These are phyloP conservation scores for Drosophila lacicola DNA, from an alignment of 2,888 invertebrate species.

Conservation along the genomic window DNA sequence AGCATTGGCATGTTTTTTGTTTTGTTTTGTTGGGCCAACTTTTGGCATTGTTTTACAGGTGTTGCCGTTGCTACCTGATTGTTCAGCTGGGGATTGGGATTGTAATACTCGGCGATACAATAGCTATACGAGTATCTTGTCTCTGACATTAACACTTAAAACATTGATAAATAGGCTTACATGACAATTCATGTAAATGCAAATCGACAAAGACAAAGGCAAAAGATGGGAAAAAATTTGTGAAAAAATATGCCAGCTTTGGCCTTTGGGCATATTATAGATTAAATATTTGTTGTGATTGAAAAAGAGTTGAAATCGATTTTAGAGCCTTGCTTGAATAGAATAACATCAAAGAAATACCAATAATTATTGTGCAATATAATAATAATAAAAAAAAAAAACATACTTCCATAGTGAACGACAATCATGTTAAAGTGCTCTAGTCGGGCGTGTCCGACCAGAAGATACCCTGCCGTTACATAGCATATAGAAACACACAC, in stretches of 20 bases:
- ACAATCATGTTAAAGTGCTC: too few species aligned
- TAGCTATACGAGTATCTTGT: slow-evolving; percentile 16
- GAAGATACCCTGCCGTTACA: too few species aligned
- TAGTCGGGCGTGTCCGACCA: too few species aligned
- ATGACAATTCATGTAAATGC: slow-evolving; percentile 37
- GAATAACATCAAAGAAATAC: slow-evolving; percentile 14
- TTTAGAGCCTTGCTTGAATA: slow-evolving; percentile 18
- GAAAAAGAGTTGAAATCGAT: slow-evolving; percentile 20
- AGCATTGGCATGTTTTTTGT: slow-evolving; percentile 33
- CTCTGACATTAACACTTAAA: slow-evolving; percentile 28
- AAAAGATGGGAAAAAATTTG: neutral
- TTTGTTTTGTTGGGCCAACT: slow-evolving; percentile 35
- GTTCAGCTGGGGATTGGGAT: slow-evolving; percentile 14
- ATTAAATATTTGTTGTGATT: slow-evolving; percentile 27
- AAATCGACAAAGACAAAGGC: slow-evolving; percentile 24
- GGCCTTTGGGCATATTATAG: slow-evolving; percentile 22
- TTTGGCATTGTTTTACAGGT: slow-evolving; percentile 33
- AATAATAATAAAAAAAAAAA: slow-evolving; percentile 5
- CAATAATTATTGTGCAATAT: slow-evolving; percentile 9
- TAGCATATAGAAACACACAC: too few species aligned
- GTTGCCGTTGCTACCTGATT: slow-evolving; percentile 34
- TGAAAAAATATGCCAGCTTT: neutral
- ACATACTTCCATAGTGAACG: neutral
- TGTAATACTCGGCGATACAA: slow-evolving; percentile 33
- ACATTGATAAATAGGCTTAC: slow-evolving; percentile 41